Conservation (phyloP, 1,140 invertebrate species). For the Brachionus manjavacas region DNA sequence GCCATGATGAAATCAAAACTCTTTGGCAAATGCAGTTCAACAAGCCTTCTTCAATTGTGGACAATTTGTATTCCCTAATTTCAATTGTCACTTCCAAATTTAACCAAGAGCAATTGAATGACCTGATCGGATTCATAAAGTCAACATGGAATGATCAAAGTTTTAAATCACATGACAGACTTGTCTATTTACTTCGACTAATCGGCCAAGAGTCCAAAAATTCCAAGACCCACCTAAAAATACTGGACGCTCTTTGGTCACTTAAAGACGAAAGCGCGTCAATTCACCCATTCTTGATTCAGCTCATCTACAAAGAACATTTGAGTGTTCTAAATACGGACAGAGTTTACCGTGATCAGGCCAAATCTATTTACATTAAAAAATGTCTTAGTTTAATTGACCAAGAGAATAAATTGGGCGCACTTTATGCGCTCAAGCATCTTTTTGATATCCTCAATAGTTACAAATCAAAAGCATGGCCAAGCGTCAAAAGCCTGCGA, state of each 20-base stretch:
- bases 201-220: conserved; percentile 60
- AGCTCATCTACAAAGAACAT: conserved; percentile 60
- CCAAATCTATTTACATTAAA: conserved; percentile 57
- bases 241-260: conserved; percentile 61
- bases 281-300: conserved; percentile 54
- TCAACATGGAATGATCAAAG: conserved; percentile 48
- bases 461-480: background rate
- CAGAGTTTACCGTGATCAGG: conserved; percentile 56
- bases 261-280: conserved; percentile 54
- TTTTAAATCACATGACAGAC: conserved; percentile 53
- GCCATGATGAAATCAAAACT: conserved; percentile 59
- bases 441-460: background rate
- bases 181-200: conserved; percentile 59
- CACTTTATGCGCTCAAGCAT: background rate
- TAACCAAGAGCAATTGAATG: conserved; percentile 58
- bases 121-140: conserved; percentile 59
- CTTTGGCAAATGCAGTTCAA: conserved; percentile 59
- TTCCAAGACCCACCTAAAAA: conserved; percentile 21
- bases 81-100: conserved; percentile 61
- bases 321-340: conserved; percentile 60
- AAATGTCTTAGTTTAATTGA: conserved; percentile 61
- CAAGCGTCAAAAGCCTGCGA: background rate
- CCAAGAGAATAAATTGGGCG: background rate
- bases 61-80: conserved; percentile 61
- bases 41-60: conserved; percentile 57